Percentiles rank a stretch among this genome's conserved stretches.
These are phyloP conservation scores for Tetraneura akinire DNA, from an alignment of 1,140 invertebrate species.

Conservation along the genomic window DNA sequence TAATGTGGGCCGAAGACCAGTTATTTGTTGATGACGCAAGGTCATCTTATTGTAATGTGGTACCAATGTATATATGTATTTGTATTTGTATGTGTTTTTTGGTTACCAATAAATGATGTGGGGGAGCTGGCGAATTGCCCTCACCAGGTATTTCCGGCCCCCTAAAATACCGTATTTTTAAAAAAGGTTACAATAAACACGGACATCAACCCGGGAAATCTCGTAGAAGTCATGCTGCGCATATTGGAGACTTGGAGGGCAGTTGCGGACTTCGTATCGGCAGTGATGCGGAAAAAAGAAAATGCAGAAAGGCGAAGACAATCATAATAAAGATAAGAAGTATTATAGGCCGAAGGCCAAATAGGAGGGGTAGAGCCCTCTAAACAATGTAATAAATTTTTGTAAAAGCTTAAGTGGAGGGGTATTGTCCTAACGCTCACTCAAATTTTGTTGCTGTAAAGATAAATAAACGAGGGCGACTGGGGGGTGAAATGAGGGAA, in stretches of 20 bases:
- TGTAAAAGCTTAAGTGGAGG: neutral
- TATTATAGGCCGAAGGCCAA: neutral
- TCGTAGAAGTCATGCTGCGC: neutral
- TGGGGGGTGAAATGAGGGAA: too few species aligned
- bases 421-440: neutral
- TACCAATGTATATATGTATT: too few species aligned
- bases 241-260: neutral
- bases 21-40: too few species aligned
- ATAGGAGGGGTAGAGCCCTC: neutral
- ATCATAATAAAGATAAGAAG: neutral
- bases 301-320: neutral
- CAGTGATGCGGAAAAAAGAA: neutral
- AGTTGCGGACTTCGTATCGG: neutral
- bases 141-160: too few species aligned
- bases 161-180: too few species aligned
- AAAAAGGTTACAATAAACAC: too few species aligned
- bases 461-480: slow-evolving; percentile 7
- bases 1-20: too few species aligned
- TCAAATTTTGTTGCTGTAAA: neutral
- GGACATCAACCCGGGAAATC: neutral
- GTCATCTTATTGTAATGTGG: too few species aligned
- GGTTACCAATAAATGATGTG: too few species aligned
- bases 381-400: neutral
- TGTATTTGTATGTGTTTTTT: too few species aligned
- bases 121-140: too few species aligned